Conservation (phyloP, 1,140 invertebrate genomes). For the Spodoptera frugiperda region DNA sequence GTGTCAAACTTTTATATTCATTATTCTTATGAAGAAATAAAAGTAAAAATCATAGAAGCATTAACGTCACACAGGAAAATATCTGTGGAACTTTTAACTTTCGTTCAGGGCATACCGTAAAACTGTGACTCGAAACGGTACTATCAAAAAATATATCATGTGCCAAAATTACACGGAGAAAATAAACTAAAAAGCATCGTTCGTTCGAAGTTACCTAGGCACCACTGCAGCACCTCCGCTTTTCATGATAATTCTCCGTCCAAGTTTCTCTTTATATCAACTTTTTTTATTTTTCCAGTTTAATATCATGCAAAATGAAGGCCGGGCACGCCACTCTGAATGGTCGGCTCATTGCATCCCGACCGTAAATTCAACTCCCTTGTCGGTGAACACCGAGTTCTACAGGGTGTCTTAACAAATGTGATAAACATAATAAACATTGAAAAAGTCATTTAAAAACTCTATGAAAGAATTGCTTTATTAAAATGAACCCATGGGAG, state of each 20-base stretch:
- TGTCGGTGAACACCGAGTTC: conserved; percentile 46
- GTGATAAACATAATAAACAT: background rate
- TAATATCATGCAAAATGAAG: conserved; percentile 77
- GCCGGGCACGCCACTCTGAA: conserved; percentile 58
- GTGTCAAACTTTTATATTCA: too few relatives aligned
- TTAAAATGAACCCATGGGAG: too few relatives aligned
- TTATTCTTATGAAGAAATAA: too few relatives aligned
- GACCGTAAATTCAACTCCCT: conserved; percentile 61
- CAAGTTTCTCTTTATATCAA: conserved; percentile 67
- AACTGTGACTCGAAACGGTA: background rate
- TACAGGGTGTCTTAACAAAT: conserved; percentile 15
- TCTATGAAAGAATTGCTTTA: too few relatives aligned
- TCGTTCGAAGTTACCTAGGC: conserved; percentile 38
- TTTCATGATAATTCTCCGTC: conserved; percentile 71
- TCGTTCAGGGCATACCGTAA: background rate
- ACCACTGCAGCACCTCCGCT: conserved; percentile 53
- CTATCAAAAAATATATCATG: conserved; percentile 12
- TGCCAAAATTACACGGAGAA: conserved; percentile 35
- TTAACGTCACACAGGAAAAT: background rate
- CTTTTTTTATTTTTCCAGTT: conserved; percentile 64
- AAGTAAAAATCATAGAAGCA: too few relatives aligned
- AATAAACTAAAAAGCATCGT: conserved; percentile 42
- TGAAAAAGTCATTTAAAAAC: background rate
- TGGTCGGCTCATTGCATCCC: conserved; percentile 66
- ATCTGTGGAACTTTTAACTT: background rate